Evolutionary conservation across 2,888 invertebrate species (phyloP).

Genomic region (Protonemura montana): DNA sequence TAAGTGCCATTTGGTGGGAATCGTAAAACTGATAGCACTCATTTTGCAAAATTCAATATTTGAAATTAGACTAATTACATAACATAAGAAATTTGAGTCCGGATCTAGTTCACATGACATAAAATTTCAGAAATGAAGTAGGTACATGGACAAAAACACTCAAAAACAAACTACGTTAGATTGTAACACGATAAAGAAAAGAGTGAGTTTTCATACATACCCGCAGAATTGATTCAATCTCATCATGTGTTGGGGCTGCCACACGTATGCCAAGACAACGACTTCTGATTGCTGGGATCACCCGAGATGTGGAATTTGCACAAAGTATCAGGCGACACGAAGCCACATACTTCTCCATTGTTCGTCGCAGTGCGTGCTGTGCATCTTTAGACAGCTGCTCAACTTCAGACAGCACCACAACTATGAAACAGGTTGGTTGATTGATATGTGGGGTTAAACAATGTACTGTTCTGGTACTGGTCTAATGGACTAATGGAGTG

Average conservation of each 20-base stretch:
- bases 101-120: no score
- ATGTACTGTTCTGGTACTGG: no score
- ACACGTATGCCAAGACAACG: conserved; percentile 93
- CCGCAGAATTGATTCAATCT: conserved; percentile 73
- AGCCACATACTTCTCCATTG: conserved; percentile 98
- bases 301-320: conserved; percentile 92
- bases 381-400: conserved; percentile 96
- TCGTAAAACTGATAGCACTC: not conserved
- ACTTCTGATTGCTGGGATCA: conserved; percentile 96
- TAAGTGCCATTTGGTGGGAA: no score
- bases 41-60: not conserved
- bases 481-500: no score
- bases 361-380: conserved; percentile 95
- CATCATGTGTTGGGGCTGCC: conserved; percentile 81
- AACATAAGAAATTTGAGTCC: no score
- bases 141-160: no score
- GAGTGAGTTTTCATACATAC: conserved; percentile 50
- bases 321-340: conserved; percentile 94
- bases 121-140: not conserved
- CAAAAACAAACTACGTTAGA: no score
- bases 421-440: no score
- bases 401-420: conserved; percentile 93
- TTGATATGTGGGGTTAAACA: no score
- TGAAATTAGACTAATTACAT: not conserved
- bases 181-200: no score